phyloP scores from a whole-genome alignment of 1,140 invertebrate species.

The Dolichoris vasculosae region DNA sequence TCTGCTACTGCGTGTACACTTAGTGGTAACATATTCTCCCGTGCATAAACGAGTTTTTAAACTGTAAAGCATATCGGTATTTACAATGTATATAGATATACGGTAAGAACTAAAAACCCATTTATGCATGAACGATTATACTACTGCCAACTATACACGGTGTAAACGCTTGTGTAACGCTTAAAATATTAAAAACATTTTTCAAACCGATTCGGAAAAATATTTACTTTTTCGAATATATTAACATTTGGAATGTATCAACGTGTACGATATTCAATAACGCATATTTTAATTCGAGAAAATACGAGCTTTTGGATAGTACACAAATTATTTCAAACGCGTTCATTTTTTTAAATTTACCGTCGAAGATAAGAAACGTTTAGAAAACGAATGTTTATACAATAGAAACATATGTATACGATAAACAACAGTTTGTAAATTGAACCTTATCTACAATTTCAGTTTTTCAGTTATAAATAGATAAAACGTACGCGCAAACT shows the following conservation, averaged over 20 bases:
- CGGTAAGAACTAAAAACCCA: neutral
- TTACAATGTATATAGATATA: neutral
- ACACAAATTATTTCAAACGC: neutral
- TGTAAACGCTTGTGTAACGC: neutral
- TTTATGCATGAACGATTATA: neutral
- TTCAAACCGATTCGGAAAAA: neutral
- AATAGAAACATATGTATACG: neutral
- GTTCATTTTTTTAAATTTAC: too few relatives aligned
- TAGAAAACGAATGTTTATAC: neutral
- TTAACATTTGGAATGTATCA: neutral
- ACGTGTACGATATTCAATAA: neutral
- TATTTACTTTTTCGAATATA: neutral
- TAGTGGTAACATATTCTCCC: neutral
- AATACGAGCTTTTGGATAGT: neutral
- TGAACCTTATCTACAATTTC: too few relatives aligned
- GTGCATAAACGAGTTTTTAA: slow-evolving; percentile 12
- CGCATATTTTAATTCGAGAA: neutral
- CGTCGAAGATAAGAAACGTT: neutral
- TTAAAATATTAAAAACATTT: neutral
- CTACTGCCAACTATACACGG: neutral
- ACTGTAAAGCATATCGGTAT: slow-evolving; percentile 6
- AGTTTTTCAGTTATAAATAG: too few relatives aligned
- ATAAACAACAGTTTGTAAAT: neutral
- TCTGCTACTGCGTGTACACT: neutral
- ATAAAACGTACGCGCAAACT: too few relatives aligned